Conservation (phyloP, 2,888 invertebrate species). For the Hoplodrina ambigua region DNA sequence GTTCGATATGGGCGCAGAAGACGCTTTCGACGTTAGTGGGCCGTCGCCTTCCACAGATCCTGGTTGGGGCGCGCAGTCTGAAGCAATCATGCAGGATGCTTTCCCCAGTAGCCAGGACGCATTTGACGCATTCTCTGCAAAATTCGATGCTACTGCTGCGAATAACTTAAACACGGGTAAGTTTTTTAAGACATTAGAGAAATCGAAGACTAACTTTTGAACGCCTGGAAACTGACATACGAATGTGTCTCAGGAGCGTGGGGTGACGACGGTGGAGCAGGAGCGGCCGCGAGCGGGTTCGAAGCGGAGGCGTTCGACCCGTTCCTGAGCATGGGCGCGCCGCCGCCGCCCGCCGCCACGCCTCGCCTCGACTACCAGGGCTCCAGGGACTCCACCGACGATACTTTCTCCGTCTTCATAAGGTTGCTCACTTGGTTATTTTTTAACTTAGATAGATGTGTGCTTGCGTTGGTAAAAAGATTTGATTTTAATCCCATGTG, state of each 20-base stretch:
- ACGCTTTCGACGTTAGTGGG: constrained; percentile 56
- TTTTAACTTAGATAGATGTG: not conserved
- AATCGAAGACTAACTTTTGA: not conserved
- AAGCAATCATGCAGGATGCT: constrained; percentile 77
- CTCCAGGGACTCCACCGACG: constrained; percentile 95
- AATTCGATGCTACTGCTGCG: constrained; percentile 94
- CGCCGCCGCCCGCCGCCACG: constrained; percentile 92
- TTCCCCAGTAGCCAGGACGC: constrained; percentile 85
- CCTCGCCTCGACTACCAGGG: constrained; percentile 91
- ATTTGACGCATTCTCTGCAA: constrained; percentile 97
- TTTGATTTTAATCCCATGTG: not conserved
- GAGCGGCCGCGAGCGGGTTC: constrained; percentile 92
- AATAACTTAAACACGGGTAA: constrained; percentile 80
- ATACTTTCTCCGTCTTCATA: constrained; percentile 95
- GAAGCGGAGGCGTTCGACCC: constrained; percentile 94
- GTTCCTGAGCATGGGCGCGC: constrained; percentile 95
- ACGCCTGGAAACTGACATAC: not conserved
- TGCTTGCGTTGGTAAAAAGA: not conserved
- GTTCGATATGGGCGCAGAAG: constrained; percentile 47
- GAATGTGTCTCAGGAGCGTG: constrained; percentile 75
- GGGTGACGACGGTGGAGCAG: constrained; percentile 76
- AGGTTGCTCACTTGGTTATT: constrained; percentile 78
- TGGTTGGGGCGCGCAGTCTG: constrained; percentile 74
- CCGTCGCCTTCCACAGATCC: constrained; percentile 67
- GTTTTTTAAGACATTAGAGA: constrained; percentile 49